phyloP scores from a whole-genome alignment of 2,888 invertebrate species.

The Chelonus formosanus region DNA sequence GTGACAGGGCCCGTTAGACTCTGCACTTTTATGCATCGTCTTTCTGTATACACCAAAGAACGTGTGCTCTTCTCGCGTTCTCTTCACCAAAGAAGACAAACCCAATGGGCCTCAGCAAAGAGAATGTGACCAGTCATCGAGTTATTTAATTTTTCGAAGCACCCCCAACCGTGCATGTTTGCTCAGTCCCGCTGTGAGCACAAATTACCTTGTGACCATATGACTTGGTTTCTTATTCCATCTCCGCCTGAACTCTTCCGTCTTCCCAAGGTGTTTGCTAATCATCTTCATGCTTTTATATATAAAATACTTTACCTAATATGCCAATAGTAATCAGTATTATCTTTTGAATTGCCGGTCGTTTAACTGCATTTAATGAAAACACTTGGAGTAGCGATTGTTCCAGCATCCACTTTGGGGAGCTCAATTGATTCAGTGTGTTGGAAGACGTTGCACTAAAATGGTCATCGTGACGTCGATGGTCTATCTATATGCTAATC shows the following conservation, averaged over 20 bases:
- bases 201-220: conserved; percentile 71
- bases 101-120: conserved; percentile 51
- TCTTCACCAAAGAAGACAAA: conserved; percentile 29
- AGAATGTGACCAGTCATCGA: conserved; percentile 72
- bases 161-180: conserved; percentile 68
- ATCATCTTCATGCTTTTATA: conserved; percentile 2
- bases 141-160: conserved; percentile 68
- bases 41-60: too few species aligned
- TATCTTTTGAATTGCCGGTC: not conserved
- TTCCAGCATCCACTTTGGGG: too few species aligned
- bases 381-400: not conserved
- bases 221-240: conserved; percentile 51
- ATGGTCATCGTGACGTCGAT: conserved; percentile 52
- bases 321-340: conserved; percentile 36
- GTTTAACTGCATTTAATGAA: not conserved
- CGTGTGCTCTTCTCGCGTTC: conserved; percentile 19
- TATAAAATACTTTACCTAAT: conserved; percentile 19
- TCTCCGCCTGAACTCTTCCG: conserved; percentile 30
- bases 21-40: conserved; percentile 32
- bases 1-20: conserved; percentile 46
- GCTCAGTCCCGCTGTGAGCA: conserved; percentile 72
- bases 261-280: conserved; percentile 15
- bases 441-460: conserved; percentile 51
- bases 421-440: conserved; percentile 17
- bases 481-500: conserved; percentile 64